phyloP scores from a whole-genome alignment of 2,888 invertebrate genomes.

The Aelia acuminata region DNA sequence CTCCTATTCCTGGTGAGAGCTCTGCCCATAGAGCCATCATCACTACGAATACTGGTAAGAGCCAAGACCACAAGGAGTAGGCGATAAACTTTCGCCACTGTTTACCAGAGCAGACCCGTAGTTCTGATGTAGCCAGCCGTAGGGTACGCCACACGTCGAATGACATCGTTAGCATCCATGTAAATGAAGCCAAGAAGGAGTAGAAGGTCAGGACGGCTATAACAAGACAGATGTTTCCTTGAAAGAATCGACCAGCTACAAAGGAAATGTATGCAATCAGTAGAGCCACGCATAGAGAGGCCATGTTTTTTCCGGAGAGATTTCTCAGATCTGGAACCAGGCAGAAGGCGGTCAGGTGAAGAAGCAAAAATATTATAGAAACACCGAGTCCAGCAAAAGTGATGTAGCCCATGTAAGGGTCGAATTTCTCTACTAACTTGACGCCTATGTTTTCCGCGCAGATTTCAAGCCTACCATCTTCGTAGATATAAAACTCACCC shows the following conservation, averaged over 20 bases:
- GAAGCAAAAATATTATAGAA: conserved; percentile 70
- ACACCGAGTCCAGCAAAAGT: conserved; percentile 71
- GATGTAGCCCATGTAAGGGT: conserved; percentile 69
- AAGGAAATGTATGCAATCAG: conserved; percentile 71
- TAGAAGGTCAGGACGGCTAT: conserved; percentile 71
- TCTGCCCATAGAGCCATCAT: conserved; percentile 69
- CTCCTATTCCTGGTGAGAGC: conserved; percentile 65
- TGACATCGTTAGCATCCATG: conserved; percentile 73
- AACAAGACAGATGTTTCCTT: conserved; percentile 68
- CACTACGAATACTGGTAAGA: conserved; percentile 69
- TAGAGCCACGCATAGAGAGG: conserved; percentile 71
- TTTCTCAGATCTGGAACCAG: conserved; percentile 71
- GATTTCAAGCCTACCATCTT: conserved; percentile 68
- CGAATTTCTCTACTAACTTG: conserved; percentile 69
- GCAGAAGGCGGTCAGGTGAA: conserved; percentile 71
- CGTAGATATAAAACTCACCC: conserved; percentile 68
- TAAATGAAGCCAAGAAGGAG: conserved; percentile 72
- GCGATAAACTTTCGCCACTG: conserved; percentile 69
- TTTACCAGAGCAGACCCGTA: conserved; percentile 70
- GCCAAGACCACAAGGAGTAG: conserved; percentile 71
- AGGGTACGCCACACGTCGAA: conserved; percentile 72
- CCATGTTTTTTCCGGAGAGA: conserved; percentile 72
- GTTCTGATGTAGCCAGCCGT: conserved; percentile 70
- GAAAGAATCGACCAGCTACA: conserved; percentile 69
- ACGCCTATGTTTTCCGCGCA: conserved; percentile 67